Base-by-base conservation (phyloP, 2,888 invertebrate species). In the Ganaspis brasiliensis region DNA sequence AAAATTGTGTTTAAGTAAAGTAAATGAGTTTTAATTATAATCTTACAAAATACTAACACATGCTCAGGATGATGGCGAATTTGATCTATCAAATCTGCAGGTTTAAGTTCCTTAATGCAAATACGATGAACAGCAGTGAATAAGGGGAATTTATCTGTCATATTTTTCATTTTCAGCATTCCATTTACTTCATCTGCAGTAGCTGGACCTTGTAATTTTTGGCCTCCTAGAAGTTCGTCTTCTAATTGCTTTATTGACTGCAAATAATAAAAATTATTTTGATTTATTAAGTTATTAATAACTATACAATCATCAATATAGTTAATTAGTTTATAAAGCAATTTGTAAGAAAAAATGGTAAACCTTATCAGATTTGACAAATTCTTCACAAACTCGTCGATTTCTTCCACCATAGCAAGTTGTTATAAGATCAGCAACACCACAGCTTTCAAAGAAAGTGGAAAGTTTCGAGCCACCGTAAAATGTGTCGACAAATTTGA, bases 151-250 rank as follows among this genome's bases (percentile, higher is more conserved):
- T 98, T 98, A 79, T 97, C 96, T 91, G 96, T 96, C 94, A 97
- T 95, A 82, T 94, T 94, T 91, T 96, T 96, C 86, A 94, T 94
- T 89, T 96, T 96, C 79, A 99, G 93, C 98, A 99, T 98, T 85
- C 95, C 95, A 92, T 98, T 96, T 31, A 99, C 98, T 92, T 99
- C 99, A 87, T 96, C 97, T 5, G 99, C 99, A 12, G 99, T 99
- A 89, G 97, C 96, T 9, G 99, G 99, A 2, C 99, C 99, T 91
- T 99, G 99, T 73, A 99, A 93, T 89, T 98, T 98, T 92, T 99
- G 99, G 2, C 99, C 99, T 91, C 98, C 98, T 72, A 99, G 92
- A 95, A 99, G 94, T 92, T 99, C 98, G 81, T 95, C 95, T 91
- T 99, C 99, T 70, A 99, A 92, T 88, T 96, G 95, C 89, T 96